Evolutionary conservation across 2,797 vertebrate genomes (phyloP).

Genomic region (Nasua narica): DNA sequence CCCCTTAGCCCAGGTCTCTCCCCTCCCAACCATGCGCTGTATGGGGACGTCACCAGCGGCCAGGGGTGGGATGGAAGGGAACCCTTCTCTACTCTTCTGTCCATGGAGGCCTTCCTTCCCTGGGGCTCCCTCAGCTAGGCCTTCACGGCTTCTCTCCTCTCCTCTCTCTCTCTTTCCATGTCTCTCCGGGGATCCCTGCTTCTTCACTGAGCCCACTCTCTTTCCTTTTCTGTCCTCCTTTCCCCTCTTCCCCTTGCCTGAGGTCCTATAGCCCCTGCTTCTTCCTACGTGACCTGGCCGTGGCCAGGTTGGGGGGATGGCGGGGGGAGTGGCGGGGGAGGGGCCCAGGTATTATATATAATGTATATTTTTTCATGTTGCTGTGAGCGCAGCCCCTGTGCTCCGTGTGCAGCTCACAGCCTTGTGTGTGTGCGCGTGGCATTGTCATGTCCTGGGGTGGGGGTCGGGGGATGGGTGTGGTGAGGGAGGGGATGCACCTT

Average conservation of each 20-base stretch:
- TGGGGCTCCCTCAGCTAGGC: neutral
- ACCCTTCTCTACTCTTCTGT: neutral
- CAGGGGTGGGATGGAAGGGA: neutral
- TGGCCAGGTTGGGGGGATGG: conserved; percentile 19
- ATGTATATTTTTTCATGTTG: conserved; percentile 89
- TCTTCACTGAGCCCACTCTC: neutral
- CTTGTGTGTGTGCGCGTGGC: conserved; percentile 63
- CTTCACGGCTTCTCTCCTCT: neutral
- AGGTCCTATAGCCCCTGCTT: conserved; percentile 26
- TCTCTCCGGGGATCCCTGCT: conserved; percentile 44
- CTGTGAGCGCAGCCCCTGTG: conserved; percentile 74
- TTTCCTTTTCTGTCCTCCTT: neutral
- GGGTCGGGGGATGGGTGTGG: conserved; percentile 67
- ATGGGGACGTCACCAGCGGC: neutral
- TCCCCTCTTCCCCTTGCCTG: neutral
- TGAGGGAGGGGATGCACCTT: conserved; percentile 72
- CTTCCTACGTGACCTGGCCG: conserved; percentile 10
- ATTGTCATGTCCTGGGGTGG: conserved; percentile 58
- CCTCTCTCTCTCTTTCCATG: neutral
- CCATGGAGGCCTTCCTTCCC: neutral
- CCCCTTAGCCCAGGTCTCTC: neutral
- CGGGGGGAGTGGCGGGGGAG: neutral
- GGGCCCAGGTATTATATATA: conserved; percentile 78
- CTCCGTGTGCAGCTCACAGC: conserved; percentile 68
- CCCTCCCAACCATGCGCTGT: neutral